Evolutionary conservation across 2,888 invertebrate genomes (phyloP).

Genomic region (Mellilla xanthometata): DNA sequence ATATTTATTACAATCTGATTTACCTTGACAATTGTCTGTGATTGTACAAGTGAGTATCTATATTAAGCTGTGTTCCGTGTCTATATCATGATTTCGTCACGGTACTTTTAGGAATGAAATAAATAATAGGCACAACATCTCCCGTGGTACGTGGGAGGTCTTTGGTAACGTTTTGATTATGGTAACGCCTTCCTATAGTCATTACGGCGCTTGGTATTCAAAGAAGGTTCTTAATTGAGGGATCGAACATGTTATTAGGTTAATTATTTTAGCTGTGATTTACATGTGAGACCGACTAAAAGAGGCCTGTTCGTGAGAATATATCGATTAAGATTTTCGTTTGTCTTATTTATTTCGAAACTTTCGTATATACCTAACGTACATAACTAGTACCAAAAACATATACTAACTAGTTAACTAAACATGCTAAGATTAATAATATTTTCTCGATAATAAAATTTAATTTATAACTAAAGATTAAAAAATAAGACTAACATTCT

Average conservation of each 20-base stretch:
- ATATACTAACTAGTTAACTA: too few relatives aligned
- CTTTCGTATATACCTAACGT: too few relatives aligned
- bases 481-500: too few relatives aligned
- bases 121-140: slow-evolving; percentile 22
- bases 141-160: slow-evolving; percentile 31
- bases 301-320: slow-evolving; percentile 10
- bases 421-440: too few relatives aligned
- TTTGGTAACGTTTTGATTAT: slow-evolving; percentile 19
- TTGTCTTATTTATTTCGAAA: neutral
- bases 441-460: too few relatives aligned
- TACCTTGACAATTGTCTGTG: too few relatives aligned
- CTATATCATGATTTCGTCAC: slow-evolving; percentile 24
- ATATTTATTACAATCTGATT: too few relatives aligned
- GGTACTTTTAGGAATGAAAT: slow-evolving; percentile 28
- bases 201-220: slow-evolving; percentile 14
- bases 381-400: too few relatives aligned
- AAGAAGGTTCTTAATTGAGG: slow-evolving; percentile 17
- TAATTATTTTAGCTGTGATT: slow-evolving; percentile 13
- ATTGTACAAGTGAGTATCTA: too few relatives aligned
- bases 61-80: slow-evolving; percentile 24
- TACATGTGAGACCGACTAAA: slow-evolving; percentile 3
- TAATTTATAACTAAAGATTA: too few relatives aligned
- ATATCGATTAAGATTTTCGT: neutral
- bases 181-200: slow-evolving; percentile 22
- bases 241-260: slow-evolving; percentile 14